phyloP scores from a whole-genome alignment of 2,797 vertebrate species.

The Poeciliopsis turneri region DNA sequence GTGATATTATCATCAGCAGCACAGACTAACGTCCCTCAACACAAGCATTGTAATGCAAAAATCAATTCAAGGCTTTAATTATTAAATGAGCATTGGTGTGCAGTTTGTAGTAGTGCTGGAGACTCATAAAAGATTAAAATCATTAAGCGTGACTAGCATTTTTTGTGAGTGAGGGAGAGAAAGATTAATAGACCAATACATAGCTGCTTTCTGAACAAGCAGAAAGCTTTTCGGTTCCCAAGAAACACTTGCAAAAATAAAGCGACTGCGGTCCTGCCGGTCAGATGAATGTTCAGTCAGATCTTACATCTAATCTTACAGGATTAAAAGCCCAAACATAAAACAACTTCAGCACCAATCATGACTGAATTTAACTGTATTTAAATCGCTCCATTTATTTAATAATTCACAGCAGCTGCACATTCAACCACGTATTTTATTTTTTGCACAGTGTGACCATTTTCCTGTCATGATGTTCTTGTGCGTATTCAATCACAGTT shows the following conservation, averaged over 20 bases:
- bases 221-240: conserved; percentile 28
- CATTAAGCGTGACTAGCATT: conserved; percentile 45
- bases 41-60: conserved; percentile 69
- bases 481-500: conserved; percentile 13
- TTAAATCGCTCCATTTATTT: not conserved
- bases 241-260: conserved; percentile 20
- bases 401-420: not conserved
- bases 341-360: not conserved
- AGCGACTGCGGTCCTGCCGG: conserved; percentile 8
- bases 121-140: conserved; percentile 71
- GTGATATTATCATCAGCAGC: conserved; percentile 61
- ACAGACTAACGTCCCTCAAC: conserved; percentile 70
- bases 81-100: conserved; percentile 71
- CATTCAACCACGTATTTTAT: not conserved
- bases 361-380: not conserved
- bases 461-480: not conserved
- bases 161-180: conserved; percentile 19
- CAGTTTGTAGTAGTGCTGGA: conserved; percentile 62
- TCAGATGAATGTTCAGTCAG: conserved; percentile 14
- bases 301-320: not conserved
- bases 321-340: not conserved
- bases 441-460: not conserved
- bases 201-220: conserved; percentile 31
- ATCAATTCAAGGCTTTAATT: conserved; percentile 75
- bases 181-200: conserved; percentile 5